Evolutionary conservation across 2,797 vertebrate genomes (phyloP), one percentile per base, ranked within the genome.

Genomic region (Anguilla marmorata): DNA sequence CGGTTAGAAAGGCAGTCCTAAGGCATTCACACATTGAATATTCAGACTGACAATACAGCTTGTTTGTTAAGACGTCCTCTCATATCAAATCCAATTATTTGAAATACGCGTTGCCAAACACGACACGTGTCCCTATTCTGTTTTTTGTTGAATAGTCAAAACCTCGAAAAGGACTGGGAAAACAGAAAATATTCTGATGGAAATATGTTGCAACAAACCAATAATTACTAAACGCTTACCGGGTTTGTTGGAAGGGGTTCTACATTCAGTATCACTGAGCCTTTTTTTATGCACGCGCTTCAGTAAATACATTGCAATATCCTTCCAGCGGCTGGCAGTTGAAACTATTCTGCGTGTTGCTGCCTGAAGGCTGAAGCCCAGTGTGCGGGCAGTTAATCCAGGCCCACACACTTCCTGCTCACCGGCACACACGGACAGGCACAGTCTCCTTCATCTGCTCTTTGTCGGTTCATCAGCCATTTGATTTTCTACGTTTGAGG

Each of bases 401-500:
- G 30, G 11, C 12, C 27, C 30, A 33, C 30, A 33, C 12, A 0
- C 1, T 74, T 33, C 33, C n/a, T 74, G 69, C 33, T 2, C 12
- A 33, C 30, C 11, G 2, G 30, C n/a, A 14, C 69, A 74, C 27
- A 33, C 14, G 69, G 63, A 66, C 69, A 74, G 60, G 24, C 60
- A 24, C 58, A 7, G 16, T 60, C 58, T 60, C 58, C 58, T 69
- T 74, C 12, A 14, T 74, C n/a, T 30, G 27, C 30, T 74, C 27
- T 19, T 30, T 30, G 69, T 3, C 30, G 30, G 27, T 87, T 58
- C 0, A 24, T 54, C 80, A 48, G 33, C 58, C 76, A 30, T 63
- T 87, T 24, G 60, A 52, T 69, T 48, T 66, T 45, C 79, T 72
- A 80, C 48, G n/a, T 84, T 45, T 79, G 45, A 84, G 41, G 63